Evolutionary conservation across 2,113 vertebrate species (phyloP).

Genomic region (Daphoenositta chrysoptera): DNA sequence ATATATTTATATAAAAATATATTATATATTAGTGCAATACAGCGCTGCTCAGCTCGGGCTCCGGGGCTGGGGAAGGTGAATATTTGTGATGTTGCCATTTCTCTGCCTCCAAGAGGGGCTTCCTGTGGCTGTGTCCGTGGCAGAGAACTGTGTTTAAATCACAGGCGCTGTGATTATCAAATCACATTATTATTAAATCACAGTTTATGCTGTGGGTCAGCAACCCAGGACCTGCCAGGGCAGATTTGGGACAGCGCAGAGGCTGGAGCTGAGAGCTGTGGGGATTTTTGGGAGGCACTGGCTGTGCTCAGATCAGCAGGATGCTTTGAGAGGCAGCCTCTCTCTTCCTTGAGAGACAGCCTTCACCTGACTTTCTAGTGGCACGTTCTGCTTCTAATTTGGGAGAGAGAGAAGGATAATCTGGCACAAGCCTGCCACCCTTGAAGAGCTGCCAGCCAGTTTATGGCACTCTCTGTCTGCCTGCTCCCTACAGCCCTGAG

Average conservation of each 20-base stretch:
- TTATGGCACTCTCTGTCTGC: background rate
- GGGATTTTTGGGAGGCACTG: background rate
- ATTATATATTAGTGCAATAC: too few relatives aligned
- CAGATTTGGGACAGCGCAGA: background rate
- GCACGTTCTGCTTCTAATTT: constrained; percentile 58
- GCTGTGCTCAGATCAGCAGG: background rate
- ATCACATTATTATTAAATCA: too few relatives aligned
- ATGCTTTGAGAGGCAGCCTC: background rate
- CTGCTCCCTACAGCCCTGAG: background rate
- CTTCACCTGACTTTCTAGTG: constrained; percentile 48
- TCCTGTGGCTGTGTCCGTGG: background rate
- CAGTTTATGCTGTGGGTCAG: background rate
- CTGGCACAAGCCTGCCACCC: constrained; percentile 43
- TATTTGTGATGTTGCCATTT: background rate
- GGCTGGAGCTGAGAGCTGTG: background rate
- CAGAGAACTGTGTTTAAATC: background rate
- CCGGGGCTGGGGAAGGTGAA: background rate
- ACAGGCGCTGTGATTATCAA: background rate
- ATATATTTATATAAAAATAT: background rate
- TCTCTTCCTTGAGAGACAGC: constrained; percentile 45
- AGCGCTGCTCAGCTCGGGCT: background rate
- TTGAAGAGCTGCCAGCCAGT: constrained; percentile 32
- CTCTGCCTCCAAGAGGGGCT: background rate
- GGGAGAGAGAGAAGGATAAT: constrained; percentile 5
- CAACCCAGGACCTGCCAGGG: background rate